These are phyloP conservation scores for Chrysemys picta DNA, from an alignment of 2,113 vertebrate genomes.

Conservation along the genomic window DNA sequence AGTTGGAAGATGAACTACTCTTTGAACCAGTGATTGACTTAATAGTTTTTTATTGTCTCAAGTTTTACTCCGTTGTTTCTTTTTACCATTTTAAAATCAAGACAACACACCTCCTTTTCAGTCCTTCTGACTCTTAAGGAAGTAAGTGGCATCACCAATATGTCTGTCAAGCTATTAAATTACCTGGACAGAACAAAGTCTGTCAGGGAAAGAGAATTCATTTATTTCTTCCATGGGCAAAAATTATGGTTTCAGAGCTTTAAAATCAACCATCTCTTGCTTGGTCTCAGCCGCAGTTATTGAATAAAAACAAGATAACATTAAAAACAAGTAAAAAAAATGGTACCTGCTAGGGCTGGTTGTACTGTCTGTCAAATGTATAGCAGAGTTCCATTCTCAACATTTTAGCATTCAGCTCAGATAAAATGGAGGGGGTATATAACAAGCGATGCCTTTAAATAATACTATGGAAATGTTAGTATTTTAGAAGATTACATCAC, in stretches of 20 bases:
- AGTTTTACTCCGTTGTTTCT: not conserved
- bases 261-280: not conserved
- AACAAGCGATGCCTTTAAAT: not conserved
- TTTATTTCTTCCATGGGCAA: not conserved
- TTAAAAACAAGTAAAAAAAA: fast-evolving
- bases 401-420: not conserved
- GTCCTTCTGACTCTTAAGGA: not conserved
- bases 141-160: not conserved
- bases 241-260: not conserved
- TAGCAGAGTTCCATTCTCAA: fast-evolving
- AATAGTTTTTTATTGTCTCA: not conserved
- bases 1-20: not conserved
- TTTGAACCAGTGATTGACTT: not conserved
- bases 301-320: not conserved
- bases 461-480: not conserved
- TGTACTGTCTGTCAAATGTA: not conserved
- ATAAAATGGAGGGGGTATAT: not conserved
- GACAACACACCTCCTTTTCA: not conserved
- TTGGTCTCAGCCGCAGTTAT: not conserved
- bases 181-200: not conserved
- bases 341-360: not conserved
- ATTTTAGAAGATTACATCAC: not conserved
- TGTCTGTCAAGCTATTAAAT: not conserved
- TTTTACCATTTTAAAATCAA: not conserved
- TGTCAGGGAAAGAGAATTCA: not conserved